phyloP scores from a whole-genome alignment of 2,797 vertebrate genomes.

The Cryptoblepharus egeriae region DNA sequence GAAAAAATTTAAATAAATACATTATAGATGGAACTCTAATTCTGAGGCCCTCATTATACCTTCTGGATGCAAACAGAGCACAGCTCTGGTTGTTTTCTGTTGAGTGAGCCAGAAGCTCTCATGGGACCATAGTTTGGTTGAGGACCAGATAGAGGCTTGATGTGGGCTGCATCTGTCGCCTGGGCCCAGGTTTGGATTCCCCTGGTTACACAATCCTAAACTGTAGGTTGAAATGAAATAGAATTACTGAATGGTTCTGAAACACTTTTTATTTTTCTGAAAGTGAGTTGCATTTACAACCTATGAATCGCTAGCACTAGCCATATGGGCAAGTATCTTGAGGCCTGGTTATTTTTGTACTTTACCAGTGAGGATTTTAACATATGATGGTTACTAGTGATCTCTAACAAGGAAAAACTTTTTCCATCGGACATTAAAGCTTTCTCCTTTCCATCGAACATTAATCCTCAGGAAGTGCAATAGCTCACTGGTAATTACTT shows the following conservation, averaged over 20 bases:
- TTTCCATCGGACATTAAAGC: constrained; percentile 22
- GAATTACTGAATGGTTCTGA: neutral
- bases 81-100: too few relatives aligned
- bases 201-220: neutral
- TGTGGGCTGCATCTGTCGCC: too few relatives aligned
- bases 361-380: rapidly evolving
- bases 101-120: too few relatives aligned
- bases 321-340: rapidly evolving
- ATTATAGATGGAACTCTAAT: too few relatives aligned
- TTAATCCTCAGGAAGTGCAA: constrained; percentile 51
- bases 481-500: constrained; percentile 54
- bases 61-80: too few relatives aligned
- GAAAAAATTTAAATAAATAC: too few relatives aligned
- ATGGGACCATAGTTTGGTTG: too few relatives aligned
- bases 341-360: neutral
- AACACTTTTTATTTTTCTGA: neutral
- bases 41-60: too few relatives aligned
- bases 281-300: neutral
- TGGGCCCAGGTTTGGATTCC: too few relatives aligned
- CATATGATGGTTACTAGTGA: neutral
- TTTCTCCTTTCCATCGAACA: neutral
- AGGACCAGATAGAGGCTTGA: too few relatives aligned
- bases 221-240: neutral
- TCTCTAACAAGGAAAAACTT: neutral
- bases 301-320: neutral